phyloP scores from a whole-genome alignment of 2,797 vertebrate genomes.

The Anguilla obscura region DNA sequence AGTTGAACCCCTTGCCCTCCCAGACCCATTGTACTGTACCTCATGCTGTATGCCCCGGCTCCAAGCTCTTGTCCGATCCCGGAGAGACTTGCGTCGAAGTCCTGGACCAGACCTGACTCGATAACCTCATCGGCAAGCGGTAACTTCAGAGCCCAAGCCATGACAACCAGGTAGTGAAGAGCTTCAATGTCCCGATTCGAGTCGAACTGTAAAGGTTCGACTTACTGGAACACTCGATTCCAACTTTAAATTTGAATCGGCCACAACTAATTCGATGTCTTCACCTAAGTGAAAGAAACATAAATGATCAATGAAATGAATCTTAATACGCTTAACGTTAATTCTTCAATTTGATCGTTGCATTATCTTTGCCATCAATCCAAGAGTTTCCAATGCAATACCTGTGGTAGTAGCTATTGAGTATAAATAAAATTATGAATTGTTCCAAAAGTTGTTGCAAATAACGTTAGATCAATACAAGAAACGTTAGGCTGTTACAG shows the following conservation, averaged over 20 bases:
- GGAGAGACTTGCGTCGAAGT: slow-evolving; percentile 96
- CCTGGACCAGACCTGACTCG: slow-evolving; percentile 94
- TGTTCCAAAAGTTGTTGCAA: background rate
- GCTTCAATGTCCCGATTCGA: slow-evolving; percentile 36
- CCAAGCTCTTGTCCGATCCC: slow-evolving; percentile 97
- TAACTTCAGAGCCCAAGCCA: slow-evolving; percentile 97
- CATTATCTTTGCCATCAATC: background rate
- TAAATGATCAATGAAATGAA: background rate
- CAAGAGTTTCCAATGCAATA: background rate
- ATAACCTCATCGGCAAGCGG: slow-evolving; percentile 96
- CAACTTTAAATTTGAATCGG: slow-evolving; percentile 3
- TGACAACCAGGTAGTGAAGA: slow-evolving; percentile 53
- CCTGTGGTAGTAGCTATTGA: background rate
- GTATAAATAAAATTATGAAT: background rate
- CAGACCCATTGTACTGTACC: slow-evolving; percentile 67
- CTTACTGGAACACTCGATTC: slow-evolving; percentile 8
- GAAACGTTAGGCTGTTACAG: background rate
- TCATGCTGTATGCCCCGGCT: slow-evolving; percentile 97
- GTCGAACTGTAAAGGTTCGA: slow-evolving; percentile 37
- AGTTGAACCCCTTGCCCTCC: background rate
- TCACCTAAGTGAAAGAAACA: slow-evolving; percentile 26
- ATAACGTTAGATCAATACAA: background rate
- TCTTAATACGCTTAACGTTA: background rate
- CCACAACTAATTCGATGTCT: background rate
- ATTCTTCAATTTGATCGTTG: background rate